A percentile compares a stretch with the other conserved stretches of the same genome.
Evolutionary conservation across 2,888 invertebrate genomes (phyloP).

Genomic region (Caenorhabditis virilis): DNA sequence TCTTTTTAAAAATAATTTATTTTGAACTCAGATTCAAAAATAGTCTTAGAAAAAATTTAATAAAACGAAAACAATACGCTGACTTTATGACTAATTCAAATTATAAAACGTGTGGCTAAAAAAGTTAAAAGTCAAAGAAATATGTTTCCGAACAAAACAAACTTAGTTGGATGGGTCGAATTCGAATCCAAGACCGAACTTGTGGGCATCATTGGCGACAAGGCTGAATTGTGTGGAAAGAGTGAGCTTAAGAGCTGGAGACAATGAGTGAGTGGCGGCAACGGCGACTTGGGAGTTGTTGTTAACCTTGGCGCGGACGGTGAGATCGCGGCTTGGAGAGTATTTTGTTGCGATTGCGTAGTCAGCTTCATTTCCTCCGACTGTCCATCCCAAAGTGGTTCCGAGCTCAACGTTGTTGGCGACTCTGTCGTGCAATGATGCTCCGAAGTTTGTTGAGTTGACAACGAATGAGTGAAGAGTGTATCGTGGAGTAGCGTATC

Average conservation of each 20-base stretch:
- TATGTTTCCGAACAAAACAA: too few relatives aligned
- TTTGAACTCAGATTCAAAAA: too few relatives aligned
- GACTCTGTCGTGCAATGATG: slow-evolving; percentile 60
- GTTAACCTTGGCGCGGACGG: slow-evolving; percentile 65
- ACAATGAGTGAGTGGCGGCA: slow-evolving; percentile 63
- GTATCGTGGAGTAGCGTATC: slow-evolving; percentile 87
- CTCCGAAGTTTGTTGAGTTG: slow-evolving; percentile 56
- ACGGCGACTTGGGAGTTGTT: slow-evolving; percentile 61
- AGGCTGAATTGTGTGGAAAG: slow-evolving; percentile 65
- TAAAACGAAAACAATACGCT: too few relatives aligned
- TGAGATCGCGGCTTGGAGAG: slow-evolving; percentile 57
- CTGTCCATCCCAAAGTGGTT: slow-evolving; percentile 64
- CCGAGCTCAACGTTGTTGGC: slow-evolving; percentile 65
- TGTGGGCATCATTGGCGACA: slow-evolving; percentile 59
- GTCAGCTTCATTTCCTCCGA: slow-evolving; percentile 55
- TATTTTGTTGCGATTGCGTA: slow-evolving; percentile 66
- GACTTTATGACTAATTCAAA: too few relatives aligned
- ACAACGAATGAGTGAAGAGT: slow-evolving; percentile 79
- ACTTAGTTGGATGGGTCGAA: slow-evolving; percentile 71
- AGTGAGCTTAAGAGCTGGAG: slow-evolving; percentile 60
- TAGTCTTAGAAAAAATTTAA: too few relatives aligned
- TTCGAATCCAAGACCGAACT: slow-evolving; percentile 92
- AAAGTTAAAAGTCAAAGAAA: too few relatives aligned
- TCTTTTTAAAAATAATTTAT: too few relatives aligned
- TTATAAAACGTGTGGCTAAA: too few relatives aligned